These are phyloP conservation scores for Gallinago nigripennis DNA, from an alignment of 2,797 vertebrate genomes.

Conservation along the genomic window DNA sequence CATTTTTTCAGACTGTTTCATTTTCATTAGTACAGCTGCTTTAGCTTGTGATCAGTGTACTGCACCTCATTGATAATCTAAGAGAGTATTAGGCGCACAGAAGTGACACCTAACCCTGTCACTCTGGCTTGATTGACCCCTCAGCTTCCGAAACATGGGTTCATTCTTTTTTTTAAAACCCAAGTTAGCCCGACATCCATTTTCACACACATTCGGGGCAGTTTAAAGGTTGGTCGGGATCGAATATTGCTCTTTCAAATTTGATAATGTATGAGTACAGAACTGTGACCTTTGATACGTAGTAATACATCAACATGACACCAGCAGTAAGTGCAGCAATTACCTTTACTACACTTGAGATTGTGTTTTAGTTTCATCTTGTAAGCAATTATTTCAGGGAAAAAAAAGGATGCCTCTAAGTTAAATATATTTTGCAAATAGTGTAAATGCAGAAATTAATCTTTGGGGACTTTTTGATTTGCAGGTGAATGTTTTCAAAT, in stretches of 20 bases:
- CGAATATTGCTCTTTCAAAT: constrained; percentile 94
- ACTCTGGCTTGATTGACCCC: constrained; percentile 92
- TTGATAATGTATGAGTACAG: constrained; percentile 99
- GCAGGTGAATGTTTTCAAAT: constrained; percentile 10
- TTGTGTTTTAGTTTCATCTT: constrained; percentile 71
- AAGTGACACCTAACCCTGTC: constrained; percentile 84
- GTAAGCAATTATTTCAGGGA: constrained; percentile 72
- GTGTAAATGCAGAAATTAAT: constrained; percentile 44
- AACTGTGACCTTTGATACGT: constrained; percentile 93
- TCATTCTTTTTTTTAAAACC: constrained; percentile 73
- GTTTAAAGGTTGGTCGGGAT: constrained; percentile 87
- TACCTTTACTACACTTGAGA: constrained; percentile 79
- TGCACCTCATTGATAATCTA: constrained; percentile 92
- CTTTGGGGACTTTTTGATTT: constrained; percentile 31
- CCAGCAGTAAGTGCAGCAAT: constrained; percentile 92
- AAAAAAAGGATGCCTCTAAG: constrained; percentile 24
- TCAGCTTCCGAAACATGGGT: constrained; percentile 86
- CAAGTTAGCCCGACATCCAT: constrained; percentile 70
- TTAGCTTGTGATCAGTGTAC: constrained; percentile 93
- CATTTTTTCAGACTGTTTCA: constrained; percentile 81
- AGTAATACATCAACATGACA: constrained; percentile 98
- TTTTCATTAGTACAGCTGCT: constrained; percentile 93
- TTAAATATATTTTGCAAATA: constrained; percentile 60
- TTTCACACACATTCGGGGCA: constrained; percentile 81
- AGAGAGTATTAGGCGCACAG: constrained; percentile 87